Conservation (phyloP, 2,797 vertebrate species). For the Botia almorhae region DNA sequence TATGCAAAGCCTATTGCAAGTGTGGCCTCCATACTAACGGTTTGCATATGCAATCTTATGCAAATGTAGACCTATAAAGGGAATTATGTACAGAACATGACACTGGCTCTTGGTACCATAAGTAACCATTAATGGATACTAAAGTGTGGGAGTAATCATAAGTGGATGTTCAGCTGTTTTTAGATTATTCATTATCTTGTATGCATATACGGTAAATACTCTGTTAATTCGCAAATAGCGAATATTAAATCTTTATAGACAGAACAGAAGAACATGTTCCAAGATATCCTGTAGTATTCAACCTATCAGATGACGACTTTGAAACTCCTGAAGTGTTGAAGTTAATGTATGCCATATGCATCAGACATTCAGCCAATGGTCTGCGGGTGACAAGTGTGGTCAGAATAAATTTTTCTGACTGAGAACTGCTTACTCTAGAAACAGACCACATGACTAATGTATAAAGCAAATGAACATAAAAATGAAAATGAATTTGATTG, state of each 20-base stretch:
- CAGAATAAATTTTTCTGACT: too few species aligned
- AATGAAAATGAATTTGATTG: too few species aligned
- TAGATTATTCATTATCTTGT: neutral
- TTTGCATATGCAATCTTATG: neutral
- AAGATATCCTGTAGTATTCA: too few species aligned
- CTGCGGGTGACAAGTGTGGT: too few species aligned
- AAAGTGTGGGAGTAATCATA: neutral
- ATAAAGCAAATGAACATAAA: too few species aligned
- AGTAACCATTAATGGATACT: neutral
- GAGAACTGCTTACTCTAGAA: too few species aligned
- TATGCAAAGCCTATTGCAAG: constrained; percentile 23
- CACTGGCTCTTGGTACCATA: neutral
- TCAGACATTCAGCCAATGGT: too few species aligned
- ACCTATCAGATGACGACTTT: too few species aligned
- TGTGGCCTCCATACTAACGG: constrained; percentile 12
- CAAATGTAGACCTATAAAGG: neutral
- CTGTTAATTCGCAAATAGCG: neutral
- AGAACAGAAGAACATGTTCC: too few species aligned
- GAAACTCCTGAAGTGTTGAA: too few species aligned
- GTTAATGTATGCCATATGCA: too few species aligned
- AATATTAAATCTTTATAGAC: neutral
- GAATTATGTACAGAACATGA: neutral
- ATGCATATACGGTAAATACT: neutral
- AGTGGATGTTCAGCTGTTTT: neutral
- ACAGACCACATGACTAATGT: too few species aligned